These are phyloP conservation scores for Agriopis marginaria DNA, from an alignment of 2,888 invertebrate genomes.

Conservation along the genomic window DNA sequence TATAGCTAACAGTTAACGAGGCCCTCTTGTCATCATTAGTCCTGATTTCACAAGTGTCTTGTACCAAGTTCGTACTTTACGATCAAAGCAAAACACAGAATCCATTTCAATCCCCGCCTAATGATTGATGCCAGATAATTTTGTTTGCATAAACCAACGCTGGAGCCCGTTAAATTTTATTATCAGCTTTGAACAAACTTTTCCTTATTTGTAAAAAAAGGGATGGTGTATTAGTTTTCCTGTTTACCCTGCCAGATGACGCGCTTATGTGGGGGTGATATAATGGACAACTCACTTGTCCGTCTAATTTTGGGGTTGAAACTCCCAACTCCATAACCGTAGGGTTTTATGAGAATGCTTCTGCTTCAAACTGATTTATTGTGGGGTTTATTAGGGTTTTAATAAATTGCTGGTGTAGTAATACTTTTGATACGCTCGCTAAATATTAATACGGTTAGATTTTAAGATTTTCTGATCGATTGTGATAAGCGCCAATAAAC, in stretches of 20 bases:
- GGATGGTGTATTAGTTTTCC: conserved; percentile 44
- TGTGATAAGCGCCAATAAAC: not conserved
- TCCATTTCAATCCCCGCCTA: conserved; percentile 18
- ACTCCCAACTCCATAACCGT: conserved; percentile 33
- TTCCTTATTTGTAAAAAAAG: conserved; percentile 44
- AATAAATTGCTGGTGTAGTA: conserved; percentile 27
- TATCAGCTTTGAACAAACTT: conserved; percentile 41
- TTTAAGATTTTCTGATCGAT: not conserved
- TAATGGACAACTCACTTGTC: conserved; percentile 41
- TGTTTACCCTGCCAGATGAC: conserved; percentile 47
- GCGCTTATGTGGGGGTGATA: conserved; percentile 41
- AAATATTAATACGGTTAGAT: conserved; percentile 12
- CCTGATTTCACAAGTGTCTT: conserved; percentile 21
- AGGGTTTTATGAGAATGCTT: conserved; percentile 36
- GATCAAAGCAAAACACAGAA: conserved; percentile 31
- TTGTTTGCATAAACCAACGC: conserved; percentile 37
- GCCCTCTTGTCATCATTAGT: conserved; percentile 9
- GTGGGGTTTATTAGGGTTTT: conserved; percentile 30
- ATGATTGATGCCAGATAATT: conserved; percentile 38
- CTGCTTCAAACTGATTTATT: conserved; percentile 36
- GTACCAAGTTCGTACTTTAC: conserved; percentile 16
- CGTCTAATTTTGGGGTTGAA: conserved; percentile 44
- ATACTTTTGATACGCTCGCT: conserved; percentile 6
- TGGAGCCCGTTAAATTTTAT: conserved; percentile 43
- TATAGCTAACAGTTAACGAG: not conserved